Evolutionary conservation across 2,113 vertebrate genomes (phyloP).

Genomic region (Platysternon megacephalum): DNA sequence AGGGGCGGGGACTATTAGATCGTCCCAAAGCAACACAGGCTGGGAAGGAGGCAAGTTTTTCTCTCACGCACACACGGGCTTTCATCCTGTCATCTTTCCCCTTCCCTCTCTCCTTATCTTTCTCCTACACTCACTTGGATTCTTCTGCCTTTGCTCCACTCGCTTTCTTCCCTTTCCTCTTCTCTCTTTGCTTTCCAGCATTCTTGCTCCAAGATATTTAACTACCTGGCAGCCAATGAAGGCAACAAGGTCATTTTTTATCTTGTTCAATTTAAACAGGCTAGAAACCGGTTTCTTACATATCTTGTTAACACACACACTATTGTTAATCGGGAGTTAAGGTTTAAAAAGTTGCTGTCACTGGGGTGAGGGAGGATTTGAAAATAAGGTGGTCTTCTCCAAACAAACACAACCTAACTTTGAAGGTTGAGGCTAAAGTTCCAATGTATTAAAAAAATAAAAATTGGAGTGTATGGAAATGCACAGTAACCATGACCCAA

Average conservation of each 20-base stretch:
- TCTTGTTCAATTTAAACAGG: not conserved
- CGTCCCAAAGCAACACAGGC: not conserved
- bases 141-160: not conserved
- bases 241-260: not conserved
- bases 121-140: not conserved
- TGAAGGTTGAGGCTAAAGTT: not conserved
- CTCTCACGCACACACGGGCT: accelerated
- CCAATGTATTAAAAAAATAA: not conserved
- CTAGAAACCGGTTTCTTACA: not conserved
- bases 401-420: not conserved
- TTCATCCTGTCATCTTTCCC: not conserved
- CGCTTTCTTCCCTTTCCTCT: not conserved
- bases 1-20: not conserved
- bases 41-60: not conserved
- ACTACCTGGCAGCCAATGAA: not conserved
- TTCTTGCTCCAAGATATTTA: too few species aligned
- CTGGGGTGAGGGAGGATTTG: not conserved
- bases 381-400: not conserved
- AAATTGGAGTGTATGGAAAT: not conserved
- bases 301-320: not conserved
- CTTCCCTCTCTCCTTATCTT: accelerated
- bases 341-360: not conserved
- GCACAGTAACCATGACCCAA: not conserved
- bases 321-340: not conserved
- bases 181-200: not conserved